phyloP scores from a whole-genome alignment of 2,113 vertebrate species.

The Microcebus jonahi region DNA sequence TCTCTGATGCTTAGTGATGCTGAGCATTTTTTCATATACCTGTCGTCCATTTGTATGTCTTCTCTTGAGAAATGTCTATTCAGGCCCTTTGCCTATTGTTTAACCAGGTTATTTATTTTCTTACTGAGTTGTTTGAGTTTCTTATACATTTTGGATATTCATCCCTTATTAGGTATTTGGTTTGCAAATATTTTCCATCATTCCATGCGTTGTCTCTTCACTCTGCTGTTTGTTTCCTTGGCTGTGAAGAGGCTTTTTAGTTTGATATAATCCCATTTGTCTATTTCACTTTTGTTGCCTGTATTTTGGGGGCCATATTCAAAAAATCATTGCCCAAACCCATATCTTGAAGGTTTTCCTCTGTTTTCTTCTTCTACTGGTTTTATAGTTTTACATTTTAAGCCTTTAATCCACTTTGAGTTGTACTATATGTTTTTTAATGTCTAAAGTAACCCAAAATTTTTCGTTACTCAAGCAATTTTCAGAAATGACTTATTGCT shows the following conservation, averaged over 20 bases:
- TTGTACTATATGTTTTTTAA: background rate
- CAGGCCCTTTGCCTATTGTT: background rate
- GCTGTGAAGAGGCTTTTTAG: background rate
- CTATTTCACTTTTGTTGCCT: background rate
- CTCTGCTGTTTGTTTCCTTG: background rate
- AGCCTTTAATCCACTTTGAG: background rate
- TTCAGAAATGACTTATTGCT: constrained; percentile 37
- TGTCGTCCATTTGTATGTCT: background rate
- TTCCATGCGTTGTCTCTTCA: background rate
- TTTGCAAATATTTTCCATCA: background rate
- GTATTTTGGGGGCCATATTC: background rate
- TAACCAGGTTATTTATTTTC: background rate
- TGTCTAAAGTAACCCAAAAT: constrained; percentile 26
- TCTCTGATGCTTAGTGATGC: background rate
- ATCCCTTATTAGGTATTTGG: background rate
- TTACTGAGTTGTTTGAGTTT: background rate
- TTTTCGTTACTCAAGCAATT: background rate
- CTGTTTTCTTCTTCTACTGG: background rate
- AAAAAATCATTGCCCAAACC: background rate
- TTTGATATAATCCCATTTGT: background rate
- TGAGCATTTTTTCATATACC: background rate
- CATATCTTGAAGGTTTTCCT: background rate
- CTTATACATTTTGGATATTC: background rate
- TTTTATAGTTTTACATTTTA: background rate
- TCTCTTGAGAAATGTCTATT: background rate